Percentiles rank a stretch among this genome's conserved stretches.
phyloP scores from a whole-genome alignment of 2,797 vertebrate genomes.

The Erethizon dorsatum region DNA sequence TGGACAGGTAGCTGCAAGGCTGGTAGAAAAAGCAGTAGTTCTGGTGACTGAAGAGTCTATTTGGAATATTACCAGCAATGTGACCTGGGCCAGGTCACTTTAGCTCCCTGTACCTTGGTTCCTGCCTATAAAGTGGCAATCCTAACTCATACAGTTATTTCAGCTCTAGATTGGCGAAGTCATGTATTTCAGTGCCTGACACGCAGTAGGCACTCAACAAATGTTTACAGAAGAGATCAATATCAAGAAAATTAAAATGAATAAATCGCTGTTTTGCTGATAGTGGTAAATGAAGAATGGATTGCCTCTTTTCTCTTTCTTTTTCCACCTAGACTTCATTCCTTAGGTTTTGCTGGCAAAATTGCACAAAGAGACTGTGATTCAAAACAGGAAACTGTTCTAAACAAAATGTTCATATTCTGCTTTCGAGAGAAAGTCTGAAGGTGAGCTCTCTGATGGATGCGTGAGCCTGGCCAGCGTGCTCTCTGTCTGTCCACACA shows the following conservation, averaged over 20 bases:
- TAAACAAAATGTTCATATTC: slow-evolving; percentile 76
- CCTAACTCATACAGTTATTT: slow-evolving; percentile 6
- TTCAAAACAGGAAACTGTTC: slow-evolving; percentile 74
- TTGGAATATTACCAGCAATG: slow-evolving; percentile 52
- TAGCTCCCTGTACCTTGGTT: slow-evolving; percentile 21
- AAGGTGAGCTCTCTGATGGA: slow-evolving; percentile 72
- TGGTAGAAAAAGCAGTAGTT: slow-evolving; percentile 40
- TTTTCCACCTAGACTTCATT: slow-evolving; percentile 69
- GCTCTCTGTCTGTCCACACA: slow-evolving; percentile 58
- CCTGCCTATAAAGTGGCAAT: background rate
- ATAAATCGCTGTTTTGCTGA: slow-evolving; percentile 28
- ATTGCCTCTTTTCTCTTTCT: slow-evolving; percentile 27
- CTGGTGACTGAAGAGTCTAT: slow-evolving; percentile 60
- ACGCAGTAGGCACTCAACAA: slow-evolving; percentile 38
- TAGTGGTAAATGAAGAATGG: slow-evolving; percentile 44
- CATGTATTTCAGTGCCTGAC: background rate
- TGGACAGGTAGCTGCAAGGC: slow-evolving; percentile 35
- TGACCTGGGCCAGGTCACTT: slow-evolving; percentile 26
- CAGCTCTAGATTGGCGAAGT: background rate
- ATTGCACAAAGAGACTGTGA: slow-evolving; percentile 63
- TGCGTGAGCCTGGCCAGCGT: slow-evolving; percentile 65
- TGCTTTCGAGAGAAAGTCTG: slow-evolving; percentile 69
- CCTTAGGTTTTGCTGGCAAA: slow-evolving; percentile 69
- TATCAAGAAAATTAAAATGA: slow-evolving; percentile 35
- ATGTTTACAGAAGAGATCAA: slow-evolving; percentile 1